Evolutionary conservation across 2,888 invertebrate genomes (phyloP), one percentile per base, ranked within the genome.

Genomic region (Lottia scabra): DNA sequence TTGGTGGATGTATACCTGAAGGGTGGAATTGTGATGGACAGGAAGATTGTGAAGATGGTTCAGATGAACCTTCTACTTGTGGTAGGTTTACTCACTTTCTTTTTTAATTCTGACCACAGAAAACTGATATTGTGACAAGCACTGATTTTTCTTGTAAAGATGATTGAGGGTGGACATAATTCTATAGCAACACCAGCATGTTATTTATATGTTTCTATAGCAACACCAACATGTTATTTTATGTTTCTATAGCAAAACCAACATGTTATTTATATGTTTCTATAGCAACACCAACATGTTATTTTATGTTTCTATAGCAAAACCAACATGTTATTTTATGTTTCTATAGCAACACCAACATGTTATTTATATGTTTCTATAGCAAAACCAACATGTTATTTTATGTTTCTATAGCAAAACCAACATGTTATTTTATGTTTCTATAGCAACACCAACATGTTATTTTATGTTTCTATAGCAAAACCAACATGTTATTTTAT

Each of bases 21-120:
- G 93, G 94, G 5, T 98, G 98, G 98, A 94, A 95, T 71, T 98
- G 88, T 84, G 88, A 88, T 67, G 81, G 84, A 16, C 84, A 85
- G 63, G 82, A 93, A 77, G 98, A 99, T 90, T 99, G 99, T 90
- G 93, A 94, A 0, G 98, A 98, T 87, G 95, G 95, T 48, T 95
- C 95, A 0, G 87, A 88, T 75, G 87, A 87, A 73, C 74, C 76
- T 10, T 64, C 71, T 0, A 93, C 93, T 3, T 99, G 99, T 87
- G 95, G 96, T 2, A 91, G 93, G 15, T 81, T 1, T 27, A 10
- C 6, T 30, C 19, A 23, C 13, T 27, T 71, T 16, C 68, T 68
- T 48, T 44, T 43, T 26, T 43, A n/a, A n/a, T n/a, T n/a, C n/a
- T n/a, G n/a, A n/a, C n/a, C n/a, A n/a, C n/a, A n/a, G n/a, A n/a